Percentiles rank a stretch among this genome's conserved stretches.
Conservation (phyloP, 2,113 vertebrate species). For the Nettapus auritus region DNA sequence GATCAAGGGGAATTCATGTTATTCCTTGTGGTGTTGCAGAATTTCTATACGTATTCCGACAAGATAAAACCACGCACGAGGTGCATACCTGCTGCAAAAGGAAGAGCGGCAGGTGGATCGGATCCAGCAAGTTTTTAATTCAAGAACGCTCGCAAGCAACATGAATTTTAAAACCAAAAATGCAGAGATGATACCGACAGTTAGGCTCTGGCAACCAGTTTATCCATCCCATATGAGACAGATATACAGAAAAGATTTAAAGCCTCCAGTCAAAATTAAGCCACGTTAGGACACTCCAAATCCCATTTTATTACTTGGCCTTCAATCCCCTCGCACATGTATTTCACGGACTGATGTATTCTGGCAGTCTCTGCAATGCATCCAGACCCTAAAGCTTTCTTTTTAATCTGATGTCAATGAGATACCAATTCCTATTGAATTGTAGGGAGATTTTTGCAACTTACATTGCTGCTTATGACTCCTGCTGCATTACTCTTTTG, state of each 20-base stretch:
- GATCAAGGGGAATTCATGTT: neutral
- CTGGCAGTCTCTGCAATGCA: neutral
- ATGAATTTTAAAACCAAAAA: neutral
- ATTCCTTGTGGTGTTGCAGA: neutral
- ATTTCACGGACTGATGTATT: neutral
- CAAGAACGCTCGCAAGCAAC: neutral
- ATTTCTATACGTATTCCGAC: neutral
- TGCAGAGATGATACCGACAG: neutral
- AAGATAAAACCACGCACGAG: neutral
- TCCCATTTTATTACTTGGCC: neutral
- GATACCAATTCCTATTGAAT: neutral
- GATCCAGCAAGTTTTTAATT: neutral
- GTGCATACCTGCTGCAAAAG: neutral
- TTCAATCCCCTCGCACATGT: fast-evolving
- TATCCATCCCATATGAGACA: neutral
- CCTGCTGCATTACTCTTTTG: neutral
- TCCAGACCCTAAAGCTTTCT: neutral
- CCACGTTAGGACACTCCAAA: neutral
- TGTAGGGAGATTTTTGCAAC: neutral
- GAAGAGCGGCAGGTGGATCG: neutral
- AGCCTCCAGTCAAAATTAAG: neutral
- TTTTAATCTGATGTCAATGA: neutral
- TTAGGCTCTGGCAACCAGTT: neutral
- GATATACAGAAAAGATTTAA: neutral
- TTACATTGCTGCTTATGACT: neutral